Percentiles rank a stretch among this genome's conserved stretches.
Conservation (phyloP, 2,888 invertebrate genomes). For the Caradrina kadenii region DNA sequence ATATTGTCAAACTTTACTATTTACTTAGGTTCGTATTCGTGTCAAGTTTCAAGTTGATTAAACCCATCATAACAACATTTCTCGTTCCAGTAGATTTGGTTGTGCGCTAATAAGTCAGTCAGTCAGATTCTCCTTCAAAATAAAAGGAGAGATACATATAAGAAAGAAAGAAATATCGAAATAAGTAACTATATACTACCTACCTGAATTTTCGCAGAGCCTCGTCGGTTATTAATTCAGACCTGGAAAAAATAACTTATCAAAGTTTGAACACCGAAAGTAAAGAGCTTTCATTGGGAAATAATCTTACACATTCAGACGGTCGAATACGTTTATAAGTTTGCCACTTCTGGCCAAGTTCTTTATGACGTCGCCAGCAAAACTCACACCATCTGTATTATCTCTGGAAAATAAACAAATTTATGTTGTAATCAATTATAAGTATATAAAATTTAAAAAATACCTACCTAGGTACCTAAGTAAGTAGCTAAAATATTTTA, state of each 20-base stretch:
- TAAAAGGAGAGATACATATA: no score
- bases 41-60: no score
- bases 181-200: background rate
- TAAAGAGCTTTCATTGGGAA: background rate
- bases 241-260: slow-evolving; percentile 39
- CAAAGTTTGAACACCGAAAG: background rate
- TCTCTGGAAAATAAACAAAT: slow-evolving; percentile 65
- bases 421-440: background rate
- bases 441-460: background rate
- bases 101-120: no score
- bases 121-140: no score
- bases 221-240: slow-evolving; percentile 74
- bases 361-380: slow-evolving; percentile 77
- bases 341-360: slow-evolving; percentile 70
- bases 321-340: slow-evolving; percentile 69
- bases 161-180: no score
- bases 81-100: no score
- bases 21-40: no score
- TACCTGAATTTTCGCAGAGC: slow-evolving; percentile 74
- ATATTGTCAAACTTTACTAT: no score
- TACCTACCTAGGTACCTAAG: background rate
- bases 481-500: background rate
- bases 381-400: slow-evolving; percentile 78
- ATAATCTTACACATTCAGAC: slow-evolving; percentile 68
- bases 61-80: no score